Evolutionary conservation across 2,797 vertebrate species (phyloP).

Genomic region (Botia almorhae): DNA sequence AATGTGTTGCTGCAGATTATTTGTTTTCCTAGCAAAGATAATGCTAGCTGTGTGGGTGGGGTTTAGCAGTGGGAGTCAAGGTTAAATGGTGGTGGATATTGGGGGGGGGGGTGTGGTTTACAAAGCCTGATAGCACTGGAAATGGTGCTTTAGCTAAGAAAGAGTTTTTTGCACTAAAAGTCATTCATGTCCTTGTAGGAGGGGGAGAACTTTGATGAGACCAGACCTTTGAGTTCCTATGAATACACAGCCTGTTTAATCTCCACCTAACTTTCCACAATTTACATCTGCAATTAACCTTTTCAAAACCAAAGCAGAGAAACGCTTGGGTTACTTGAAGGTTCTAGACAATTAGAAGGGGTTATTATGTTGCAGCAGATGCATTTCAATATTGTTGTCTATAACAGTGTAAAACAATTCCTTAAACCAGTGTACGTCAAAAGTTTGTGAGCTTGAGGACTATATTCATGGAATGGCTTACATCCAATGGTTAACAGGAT

Average conservation of each 20-base stretch:
- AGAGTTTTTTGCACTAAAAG: conserved; percentile 86
- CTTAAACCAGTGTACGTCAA: conserved; percentile 22
- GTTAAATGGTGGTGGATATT: conserved; percentile 52
- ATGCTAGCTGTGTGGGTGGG: conserved; percentile 63
- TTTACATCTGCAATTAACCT: conserved; percentile 38
- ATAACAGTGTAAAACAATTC: conserved; percentile 2
- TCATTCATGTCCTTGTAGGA: conserved; percentile 73
- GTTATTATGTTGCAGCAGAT: not conserved
- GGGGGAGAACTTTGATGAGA: conserved; percentile 70
- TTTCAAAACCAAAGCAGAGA: conserved; percentile 51
- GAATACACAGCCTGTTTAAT: conserved; percentile 65
- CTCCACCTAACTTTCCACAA: conserved; percentile 34
- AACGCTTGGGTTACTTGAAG: conserved; percentile 56
- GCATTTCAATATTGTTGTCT: conserved; percentile 8
- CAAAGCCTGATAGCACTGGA: conserved; percentile 85
- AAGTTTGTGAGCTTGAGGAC: conserved; percentile 29
- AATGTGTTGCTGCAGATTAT: conserved; percentile 68
- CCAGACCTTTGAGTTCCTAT: conserved; percentile 76
- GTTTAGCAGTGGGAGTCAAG: conserved; percentile 60
- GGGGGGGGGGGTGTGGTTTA: conserved; percentile 71
- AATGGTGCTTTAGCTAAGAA: conserved; percentile 83
- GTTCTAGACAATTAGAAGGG: conserved; percentile 19
- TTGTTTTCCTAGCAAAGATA: conserved; percentile 65
- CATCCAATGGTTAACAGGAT: conserved; percentile 39
- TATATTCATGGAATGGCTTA: conserved; percentile 33